Percentiles rank a stretch among this genome's conserved stretches.
Evolutionary conservation across 2,888 invertebrate species (phyloP).

Genomic region (Liposcelis brunnea): DNA sequence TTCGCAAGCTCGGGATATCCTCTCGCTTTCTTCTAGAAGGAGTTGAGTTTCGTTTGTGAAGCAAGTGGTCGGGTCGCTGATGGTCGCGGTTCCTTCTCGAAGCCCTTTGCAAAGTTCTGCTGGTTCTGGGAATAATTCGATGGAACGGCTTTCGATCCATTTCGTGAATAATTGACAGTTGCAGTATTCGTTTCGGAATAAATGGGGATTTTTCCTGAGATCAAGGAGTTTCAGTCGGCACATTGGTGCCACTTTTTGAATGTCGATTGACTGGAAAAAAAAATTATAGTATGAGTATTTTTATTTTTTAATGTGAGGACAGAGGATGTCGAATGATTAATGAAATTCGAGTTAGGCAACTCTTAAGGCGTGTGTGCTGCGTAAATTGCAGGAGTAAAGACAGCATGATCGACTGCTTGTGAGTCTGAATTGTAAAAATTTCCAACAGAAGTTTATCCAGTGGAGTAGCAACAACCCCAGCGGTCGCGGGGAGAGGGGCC

Average conservation of each 20-base stretch:
- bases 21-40: neutral
- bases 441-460: too few relatives aligned
- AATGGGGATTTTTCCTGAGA: neutral
- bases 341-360: too few relatives aligned
- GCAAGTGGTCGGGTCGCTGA: neutral
- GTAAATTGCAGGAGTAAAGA: too few relatives aligned
- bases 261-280: neutral
- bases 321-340: too few relatives aligned
- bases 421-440: too few relatives aligned
- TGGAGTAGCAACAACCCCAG: too few relatives aligned
- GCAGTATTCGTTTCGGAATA: constrained; percentile 1
- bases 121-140: neutral
- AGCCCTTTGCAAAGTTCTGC: neutral
- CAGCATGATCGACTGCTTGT: too few relatives aligned
- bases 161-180: neutral
- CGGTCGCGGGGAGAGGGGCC: too few relatives aligned
- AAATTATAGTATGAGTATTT: too few relatives aligned
- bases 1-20: neutral
- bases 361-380: too few relatives aligned
- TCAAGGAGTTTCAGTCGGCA: constrained; percentile 2
- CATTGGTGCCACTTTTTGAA: neutral
- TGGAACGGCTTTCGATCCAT: neutral
- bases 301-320: too few relatives aligned
- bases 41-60: neutral
- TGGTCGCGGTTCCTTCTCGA: neutral